Evolutionary conservation across 2,888 invertebrate species (phyloP), one percentile per base, ranked within the genome.

Genomic region (Cyrtodaria siliqua): DNA sequence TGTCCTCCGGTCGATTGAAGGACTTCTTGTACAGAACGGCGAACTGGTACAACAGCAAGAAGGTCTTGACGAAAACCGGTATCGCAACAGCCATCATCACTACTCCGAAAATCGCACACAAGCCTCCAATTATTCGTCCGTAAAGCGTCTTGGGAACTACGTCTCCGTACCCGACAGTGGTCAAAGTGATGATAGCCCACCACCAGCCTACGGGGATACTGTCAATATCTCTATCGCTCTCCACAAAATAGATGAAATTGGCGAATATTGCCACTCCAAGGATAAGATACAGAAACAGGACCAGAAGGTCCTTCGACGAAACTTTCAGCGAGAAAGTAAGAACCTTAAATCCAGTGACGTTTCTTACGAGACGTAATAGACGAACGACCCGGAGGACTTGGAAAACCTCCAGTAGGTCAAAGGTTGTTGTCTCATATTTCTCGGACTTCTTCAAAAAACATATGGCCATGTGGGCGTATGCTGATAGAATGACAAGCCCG

Each of bases 161-260:
- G 56, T 85, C 85, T 12, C 85, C 85, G 56, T 85, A 85, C 0
- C 85, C 85, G 9, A 83, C 82, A 2, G 85, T 85, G 23, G 85
- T 85, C 57, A 85, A 63, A 24, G 85, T 85, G 33, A 69, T 80
- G 20, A 83, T 60, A 0, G 82, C 82, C 80, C 83, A 82, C 83
- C 83, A 85, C 83, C 83, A 83, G 1, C 80, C 80, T 4, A 80
- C 72, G 2, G 83, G 83, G 23, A 85, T 83, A 38, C 79, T 77
- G 1, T 61, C 29, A 44, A 85, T 74, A n/a, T 73, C 70, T 1
- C 62, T 59, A 14, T 67, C 62, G 24, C 62, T 79, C 61, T 85
- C 85, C 2, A 80, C 74, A 63, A 85, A 77, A 67, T 76, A 85
- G 42, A 82, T 68, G 38, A 85, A 79, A 44, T 83, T 85, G 53